Evolutionary conservation across 2,888 invertebrate species (phyloP).

Genomic region (Campaea margaritaria): DNA sequence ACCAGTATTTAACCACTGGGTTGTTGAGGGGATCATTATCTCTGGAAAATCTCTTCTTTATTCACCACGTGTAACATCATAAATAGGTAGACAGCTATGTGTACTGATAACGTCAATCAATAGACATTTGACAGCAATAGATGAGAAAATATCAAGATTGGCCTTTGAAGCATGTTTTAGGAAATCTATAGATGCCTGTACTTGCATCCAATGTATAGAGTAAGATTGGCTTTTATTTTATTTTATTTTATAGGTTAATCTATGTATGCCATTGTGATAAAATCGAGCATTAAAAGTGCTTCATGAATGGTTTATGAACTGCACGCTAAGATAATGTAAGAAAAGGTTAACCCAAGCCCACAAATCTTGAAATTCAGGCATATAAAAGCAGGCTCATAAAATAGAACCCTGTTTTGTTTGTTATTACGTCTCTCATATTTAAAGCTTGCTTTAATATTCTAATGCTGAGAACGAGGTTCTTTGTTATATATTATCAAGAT

Average conservation of each 20-base stretch:
- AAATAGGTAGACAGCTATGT: too few relatives aligned
- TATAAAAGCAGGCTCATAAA: conserved; percentile 42
- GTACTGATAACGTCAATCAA: too few relatives aligned
- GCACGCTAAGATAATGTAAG: conserved; percentile 13
- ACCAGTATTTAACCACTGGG: too few relatives aligned
- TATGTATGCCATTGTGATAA: not conserved
- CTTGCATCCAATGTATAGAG: too few relatives aligned
- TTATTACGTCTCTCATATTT: conserved; percentile 42
- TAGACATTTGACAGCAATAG: too few relatives aligned
- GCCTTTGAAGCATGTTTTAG: too few relatives aligned
- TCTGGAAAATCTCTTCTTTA: too few relatives aligned
- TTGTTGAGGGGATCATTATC: too few relatives aligned
- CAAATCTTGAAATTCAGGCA: conserved; percentile 41
- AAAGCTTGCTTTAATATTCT: conserved; percentile 49
- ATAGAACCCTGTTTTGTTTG: conserved; percentile 40
- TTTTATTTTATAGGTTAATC: not conserved
- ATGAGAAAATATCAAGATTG: too few relatives aligned
- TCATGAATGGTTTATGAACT: conserved; percentile 18
- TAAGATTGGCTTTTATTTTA: too few relatives aligned
- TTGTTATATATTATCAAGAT: conserved; percentile 54
- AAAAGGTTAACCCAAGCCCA: conserved; percentile 39
- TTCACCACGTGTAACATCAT: too few relatives aligned
- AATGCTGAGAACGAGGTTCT: conserved; percentile 49
- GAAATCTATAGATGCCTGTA: too few relatives aligned
- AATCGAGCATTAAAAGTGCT: conserved; percentile 17